Evolutionary conservation across 2,888 invertebrate species (phyloP).

Genomic region (Drosophila kokeensis): DNA sequence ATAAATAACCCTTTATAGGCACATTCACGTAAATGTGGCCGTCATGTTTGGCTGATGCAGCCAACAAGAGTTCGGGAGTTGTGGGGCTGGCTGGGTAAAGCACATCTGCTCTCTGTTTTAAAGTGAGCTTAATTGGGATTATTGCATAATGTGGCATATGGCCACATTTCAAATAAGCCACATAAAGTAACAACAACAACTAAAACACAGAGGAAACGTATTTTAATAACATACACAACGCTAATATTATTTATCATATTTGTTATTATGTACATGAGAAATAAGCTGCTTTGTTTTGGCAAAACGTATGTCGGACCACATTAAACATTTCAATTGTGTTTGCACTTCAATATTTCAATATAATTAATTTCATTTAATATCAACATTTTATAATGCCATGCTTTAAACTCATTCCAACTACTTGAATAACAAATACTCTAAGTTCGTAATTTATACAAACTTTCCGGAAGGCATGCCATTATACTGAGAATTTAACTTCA

Average conservation of each 20-base stretch:
- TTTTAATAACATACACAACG: conserved; percentile 7
- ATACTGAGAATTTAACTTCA: conserved; percentile 48
- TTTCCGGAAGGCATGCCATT: conserved; percentile 25
- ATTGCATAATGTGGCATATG: conserved; percentile 61
- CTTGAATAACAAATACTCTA: neutral
- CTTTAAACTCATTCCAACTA: neutral
- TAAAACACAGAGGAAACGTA: neutral
- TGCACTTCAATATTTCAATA: neutral
- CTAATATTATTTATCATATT: conserved; percentile 5
- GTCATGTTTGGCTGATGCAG: neutral
- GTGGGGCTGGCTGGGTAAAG: conserved; percentile 9
- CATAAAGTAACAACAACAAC: conserved; percentile 18
- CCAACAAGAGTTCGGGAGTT: neutral
- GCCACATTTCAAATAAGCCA: conserved; percentile 39
- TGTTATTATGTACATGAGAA: conserved; percentile 4
- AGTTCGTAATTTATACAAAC: conserved; percentile 4
- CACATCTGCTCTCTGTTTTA: conserved; percentile 59
- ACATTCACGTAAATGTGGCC: neutral
- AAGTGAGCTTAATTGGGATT: conserved; percentile 69
- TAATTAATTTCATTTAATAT: neutral
- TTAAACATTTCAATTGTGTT: conserved; percentile 4
- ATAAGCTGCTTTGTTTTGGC: conserved; percentile 47
- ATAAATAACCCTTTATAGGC: neutral
- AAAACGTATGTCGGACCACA: conserved; percentile 16
- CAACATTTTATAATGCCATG: neutral